Conservation (phyloP, 2,888 invertebrate species). For the Calameuta pallipes region DNA sequence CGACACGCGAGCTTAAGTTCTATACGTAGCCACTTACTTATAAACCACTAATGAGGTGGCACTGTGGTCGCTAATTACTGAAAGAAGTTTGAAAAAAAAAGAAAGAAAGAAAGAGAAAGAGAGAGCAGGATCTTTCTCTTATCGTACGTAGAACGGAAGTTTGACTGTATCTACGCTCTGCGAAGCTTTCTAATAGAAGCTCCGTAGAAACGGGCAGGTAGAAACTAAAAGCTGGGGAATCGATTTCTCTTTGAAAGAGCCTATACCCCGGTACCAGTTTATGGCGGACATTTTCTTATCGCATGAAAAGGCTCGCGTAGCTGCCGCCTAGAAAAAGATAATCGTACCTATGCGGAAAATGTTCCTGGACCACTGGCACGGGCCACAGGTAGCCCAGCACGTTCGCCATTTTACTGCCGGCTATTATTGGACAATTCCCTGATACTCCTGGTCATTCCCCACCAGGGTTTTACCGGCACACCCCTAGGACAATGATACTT, state of each 20-base stretch:
- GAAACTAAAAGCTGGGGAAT: neutral
- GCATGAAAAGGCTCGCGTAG: neutral
- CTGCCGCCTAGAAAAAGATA: neutral
- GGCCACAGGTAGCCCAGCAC: conserved; percentile 14
- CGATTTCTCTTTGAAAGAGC: neutral
- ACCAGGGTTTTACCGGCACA: neutral
- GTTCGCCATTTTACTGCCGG: conserved; percentile 33
- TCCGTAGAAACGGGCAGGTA: neutral
- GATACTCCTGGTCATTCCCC: neutral
- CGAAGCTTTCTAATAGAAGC: neutral
- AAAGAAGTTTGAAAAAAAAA: neutral
- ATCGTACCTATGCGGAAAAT: neutral
- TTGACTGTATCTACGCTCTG: neutral
- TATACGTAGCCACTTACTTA: conserved; percentile 34
- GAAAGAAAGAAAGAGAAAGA: neutral
- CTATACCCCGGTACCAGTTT: neutral
- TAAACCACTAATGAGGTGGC: conserved; percentile 41
- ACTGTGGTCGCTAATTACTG: conserved; percentile 36
- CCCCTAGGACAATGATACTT: neutral
- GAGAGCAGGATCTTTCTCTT: neutral
- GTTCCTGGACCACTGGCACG: neutral
- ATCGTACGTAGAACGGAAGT: neutral
- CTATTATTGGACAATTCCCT: conserved; percentile 42
- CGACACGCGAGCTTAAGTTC: conserved; percentile 33
- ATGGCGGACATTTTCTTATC: neutral